Conservation (phyloP, 1,140 invertebrate genomes). For the Leptopilina boulardi region DNA sequence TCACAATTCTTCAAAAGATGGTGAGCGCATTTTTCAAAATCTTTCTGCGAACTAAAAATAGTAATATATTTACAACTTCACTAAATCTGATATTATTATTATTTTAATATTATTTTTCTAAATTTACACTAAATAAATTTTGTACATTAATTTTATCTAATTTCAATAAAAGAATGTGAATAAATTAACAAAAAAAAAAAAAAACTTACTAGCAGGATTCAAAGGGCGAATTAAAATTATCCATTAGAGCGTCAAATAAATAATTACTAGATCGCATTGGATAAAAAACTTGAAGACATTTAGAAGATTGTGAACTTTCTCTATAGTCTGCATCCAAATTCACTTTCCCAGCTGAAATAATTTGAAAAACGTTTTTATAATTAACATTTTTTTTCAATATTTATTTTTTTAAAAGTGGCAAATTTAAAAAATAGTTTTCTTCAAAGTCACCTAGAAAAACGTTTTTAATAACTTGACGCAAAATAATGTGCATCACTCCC, state of each 20-base stretch:
- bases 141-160: too few species aligned
- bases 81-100: too few species aligned
- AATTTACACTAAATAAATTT: too few species aligned
- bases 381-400: too few species aligned
- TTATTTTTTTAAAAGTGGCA: too few species aligned
- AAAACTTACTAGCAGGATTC: conserved; percentile 2
- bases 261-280: background rate
- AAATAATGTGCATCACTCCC: background rate
- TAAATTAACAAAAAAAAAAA: background rate
- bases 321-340: background rate
- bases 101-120: too few species aligned
- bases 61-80: too few species aligned
- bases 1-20: background rate
- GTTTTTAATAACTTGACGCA: conserved; percentile 1
- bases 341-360: background rate
- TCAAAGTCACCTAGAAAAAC: background rate
- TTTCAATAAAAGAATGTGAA: too few species aligned
- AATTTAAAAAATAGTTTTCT: too few species aligned
- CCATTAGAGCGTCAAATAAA: background rate
- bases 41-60: background rate
- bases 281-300: background rate
- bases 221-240: background rate
- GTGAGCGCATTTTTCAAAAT: background rate
- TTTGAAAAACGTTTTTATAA: background rate
- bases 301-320: background rate